phyloP scores from a whole-genome alignment of 2,113 vertebrate species.

The Micromys minutus region DNA sequence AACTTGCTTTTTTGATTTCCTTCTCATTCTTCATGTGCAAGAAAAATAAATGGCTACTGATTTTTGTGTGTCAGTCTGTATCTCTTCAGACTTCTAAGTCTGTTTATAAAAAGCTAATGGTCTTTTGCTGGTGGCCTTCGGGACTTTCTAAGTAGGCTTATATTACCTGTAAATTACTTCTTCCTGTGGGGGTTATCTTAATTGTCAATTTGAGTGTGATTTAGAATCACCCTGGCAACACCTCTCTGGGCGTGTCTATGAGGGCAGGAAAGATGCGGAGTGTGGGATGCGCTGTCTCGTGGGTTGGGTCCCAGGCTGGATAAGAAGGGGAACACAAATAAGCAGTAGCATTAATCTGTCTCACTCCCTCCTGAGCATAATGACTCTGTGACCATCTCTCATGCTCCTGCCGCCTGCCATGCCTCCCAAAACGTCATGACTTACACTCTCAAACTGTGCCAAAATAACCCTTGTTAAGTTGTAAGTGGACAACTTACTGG shows the following conservation, averaged over 20 bases:
- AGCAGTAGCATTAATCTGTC: neutral
- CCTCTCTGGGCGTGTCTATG: neutral
- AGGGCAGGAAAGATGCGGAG: neutral
- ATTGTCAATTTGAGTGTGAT: neutral
- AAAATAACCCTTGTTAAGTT: neutral
- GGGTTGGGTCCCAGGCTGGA: neutral
- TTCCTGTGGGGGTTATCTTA: neutral
- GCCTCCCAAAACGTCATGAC: too few species aligned
- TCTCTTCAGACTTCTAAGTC: neutral
- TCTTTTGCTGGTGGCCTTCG: neutral
- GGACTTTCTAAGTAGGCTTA: neutral
- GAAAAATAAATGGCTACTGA: neutral
- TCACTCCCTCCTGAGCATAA: neutral
- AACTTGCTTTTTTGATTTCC: neutral
- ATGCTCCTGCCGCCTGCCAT: neutral
- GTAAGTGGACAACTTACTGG: too few species aligned
- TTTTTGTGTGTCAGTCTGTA: neutral
- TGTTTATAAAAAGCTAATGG: neutral
- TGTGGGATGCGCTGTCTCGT: neutral
- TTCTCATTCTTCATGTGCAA: neutral
- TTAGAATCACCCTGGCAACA: neutral
- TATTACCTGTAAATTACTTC: neutral
- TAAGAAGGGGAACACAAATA: neutral
- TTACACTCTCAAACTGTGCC: too few species aligned
- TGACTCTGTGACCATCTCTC: neutral